Evolutionary conservation across 2,797 vertebrate genomes (phyloP), one percentile per base, ranked within the genome.

Genomic region (Tenualosa thibaudeaui): DNA sequence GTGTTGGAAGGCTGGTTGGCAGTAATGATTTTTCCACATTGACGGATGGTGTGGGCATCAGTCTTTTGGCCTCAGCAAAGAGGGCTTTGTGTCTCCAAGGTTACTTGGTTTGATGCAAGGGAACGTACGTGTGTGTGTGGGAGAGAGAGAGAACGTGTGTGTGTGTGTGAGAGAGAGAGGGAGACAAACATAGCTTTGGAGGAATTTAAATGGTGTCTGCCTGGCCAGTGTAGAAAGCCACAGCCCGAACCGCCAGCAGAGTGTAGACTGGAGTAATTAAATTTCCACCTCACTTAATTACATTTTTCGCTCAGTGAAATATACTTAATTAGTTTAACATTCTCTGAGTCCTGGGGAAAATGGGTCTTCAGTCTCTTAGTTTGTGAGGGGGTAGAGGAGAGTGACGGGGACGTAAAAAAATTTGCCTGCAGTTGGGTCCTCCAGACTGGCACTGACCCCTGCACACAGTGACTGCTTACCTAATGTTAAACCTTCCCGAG

Each of bases 321-420:
- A 89, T 86, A 89, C 81, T 83, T 89, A 90, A 90, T 91, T 90
- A 88, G 82, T 83, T 81, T 90, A 84, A 88, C 88, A 88, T 91
- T 89, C 87, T 81, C 54, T 83, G 53, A 85, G 84, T 83, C 62
- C 82, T 46, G 71, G 71, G 40, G 71, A 78, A 78, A 78, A 78
- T 78, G 71, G 71, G 71, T 78, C 71, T 46, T 46, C 40, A 24
- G 19, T 78, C 17, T 78, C 1, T 78, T 40, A 6, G 71, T 78
- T 43, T 71, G 37, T 54, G 3, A 85, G 71, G 71, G 71, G 37
- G 71, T 46, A 75, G 7, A 0, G 22, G 31, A 78, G 17, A 40
- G 37, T 19, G 40, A 22, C 40, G 15, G 37, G 71, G 71, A 40
- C 68, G 43, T 43, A 60, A 60, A 60, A 83, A 86, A 46, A 49